Conservation (phyloP, 2,113 vertebrate genomes). For the Hirundichthys speculiger region DNA sequence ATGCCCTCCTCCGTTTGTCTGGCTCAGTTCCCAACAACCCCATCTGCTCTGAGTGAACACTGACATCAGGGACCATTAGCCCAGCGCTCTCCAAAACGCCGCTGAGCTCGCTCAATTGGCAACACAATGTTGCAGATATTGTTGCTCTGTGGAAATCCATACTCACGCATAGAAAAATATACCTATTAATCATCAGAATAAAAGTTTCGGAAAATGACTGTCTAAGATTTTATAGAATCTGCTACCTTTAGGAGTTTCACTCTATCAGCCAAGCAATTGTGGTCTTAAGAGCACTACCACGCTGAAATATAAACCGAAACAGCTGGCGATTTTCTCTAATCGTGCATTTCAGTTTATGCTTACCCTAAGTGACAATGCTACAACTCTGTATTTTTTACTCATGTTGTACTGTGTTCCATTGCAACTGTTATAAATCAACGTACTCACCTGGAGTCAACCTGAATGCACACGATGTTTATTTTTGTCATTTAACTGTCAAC, state of each 20-base stretch:
- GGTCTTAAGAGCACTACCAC: no score
- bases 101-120: constrained; percentile 43
- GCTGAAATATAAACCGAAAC: no score
- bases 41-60: constrained; percentile 74
- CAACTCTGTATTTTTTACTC: no score
- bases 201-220: constrained; percentile 1
- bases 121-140: constrained; percentile 23
- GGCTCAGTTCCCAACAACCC: constrained; percentile 64
- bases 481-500: constrained; percentile 18
- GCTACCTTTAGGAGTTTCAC: no score
- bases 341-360: constrained; percentile 7
- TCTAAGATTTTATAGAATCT: no score
- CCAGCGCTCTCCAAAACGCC: constrained; percentile 41
- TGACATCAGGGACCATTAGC: constrained; percentile 68
- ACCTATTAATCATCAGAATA: constrained; percentile 8
- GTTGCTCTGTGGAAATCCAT: no score
- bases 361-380: constrained; percentile 11
- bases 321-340: constrained; percentile 16
- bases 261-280: no score
- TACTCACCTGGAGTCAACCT: not conserved
- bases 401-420: no score
- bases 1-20: constrained; percentile 43
- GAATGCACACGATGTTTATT: constrained; percentile 14
- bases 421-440: constrained; percentile 40
- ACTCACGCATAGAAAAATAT: not conserved